phyloP scores from a whole-genome alignment of 2,888 invertebrate species.

The Melanostoma mellinum region DNA sequence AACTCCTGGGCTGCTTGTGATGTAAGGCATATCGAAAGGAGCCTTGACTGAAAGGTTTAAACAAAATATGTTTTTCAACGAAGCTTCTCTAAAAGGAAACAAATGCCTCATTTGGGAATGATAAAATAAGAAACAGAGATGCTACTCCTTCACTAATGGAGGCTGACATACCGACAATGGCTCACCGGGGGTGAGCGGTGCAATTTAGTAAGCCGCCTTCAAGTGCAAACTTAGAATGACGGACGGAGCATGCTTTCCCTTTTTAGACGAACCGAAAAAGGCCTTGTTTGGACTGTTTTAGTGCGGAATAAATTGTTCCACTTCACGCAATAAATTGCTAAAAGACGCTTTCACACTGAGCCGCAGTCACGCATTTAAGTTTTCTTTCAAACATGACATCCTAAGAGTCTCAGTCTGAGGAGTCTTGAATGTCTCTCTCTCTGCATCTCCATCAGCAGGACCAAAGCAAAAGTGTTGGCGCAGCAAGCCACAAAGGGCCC shows the following conservation, averaged over 20 bases:
- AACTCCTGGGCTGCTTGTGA: conserved; percentile 53
- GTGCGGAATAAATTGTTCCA: conserved; percentile 33
- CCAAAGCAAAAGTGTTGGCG: conserved; percentile 29
- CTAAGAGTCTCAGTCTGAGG: conserved; percentile 17
- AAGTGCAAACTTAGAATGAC: conserved; percentile 1
- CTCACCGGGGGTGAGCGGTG: no score
- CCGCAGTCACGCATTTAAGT: conserved; percentile 38
- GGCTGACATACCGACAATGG: no score
- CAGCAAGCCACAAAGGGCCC: conserved; percentile 13
- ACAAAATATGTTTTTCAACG: no score
- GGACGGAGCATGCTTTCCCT: conserved; percentile 7
- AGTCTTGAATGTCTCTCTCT: conserved; percentile 12
- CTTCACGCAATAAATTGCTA: conserved; percentile 43
- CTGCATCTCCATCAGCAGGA: conserved; percentile 29
- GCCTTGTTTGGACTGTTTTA: conserved; percentile 26
- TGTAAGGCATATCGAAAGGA: conserved; percentile 41
- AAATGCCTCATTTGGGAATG: no score
- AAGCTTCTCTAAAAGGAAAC: no score
- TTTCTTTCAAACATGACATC: conserved; percentile 56
- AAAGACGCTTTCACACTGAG: conserved; percentile 8
- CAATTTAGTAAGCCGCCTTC: no score
- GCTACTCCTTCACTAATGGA: no score
- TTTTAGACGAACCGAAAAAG: conserved; percentile 21
- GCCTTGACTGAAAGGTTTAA: conserved; percentile 52
- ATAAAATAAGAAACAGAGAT: no score